Evolutionary conservation across 2,797 vertebrate genomes (phyloP), one percentile per base, ranked within the genome.

Genomic region (Helarctos malayanus): DNA sequence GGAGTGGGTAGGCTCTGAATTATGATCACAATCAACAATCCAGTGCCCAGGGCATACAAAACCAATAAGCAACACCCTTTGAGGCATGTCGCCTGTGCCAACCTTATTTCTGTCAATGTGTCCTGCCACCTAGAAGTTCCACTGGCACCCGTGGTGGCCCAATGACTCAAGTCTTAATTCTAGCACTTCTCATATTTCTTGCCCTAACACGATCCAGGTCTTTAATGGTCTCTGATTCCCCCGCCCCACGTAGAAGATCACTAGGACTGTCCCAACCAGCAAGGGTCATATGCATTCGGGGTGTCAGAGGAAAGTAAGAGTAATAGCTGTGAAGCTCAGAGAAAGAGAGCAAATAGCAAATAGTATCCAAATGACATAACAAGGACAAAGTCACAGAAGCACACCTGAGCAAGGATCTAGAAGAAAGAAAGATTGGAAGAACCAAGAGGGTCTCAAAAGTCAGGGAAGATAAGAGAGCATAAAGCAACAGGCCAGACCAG

Each of bases 81-180:
- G 32, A 63, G 35, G 11, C 2, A 38, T 18, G 5, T 7, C 3
- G 1, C 16, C 16, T 35, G 4, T 49, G 16, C 7, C 8, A 16
- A 54, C 6, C 12, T 82, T 71, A 27, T 32, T 82, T n/a, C 23
- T 78, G 2, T 71, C 29, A 65, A 45, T 32, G 2, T 79, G 8
- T 27, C 3, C 29, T 75, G n/a, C 21, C 21, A 80, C 3, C 7
- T 81, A 29, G 7, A 95, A 47, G 12, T 63, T 85, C 32, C 5
- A 52, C n/a, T 79, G 47, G 21, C 15, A 75, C 0, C 5, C 4
- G 45, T 21, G 84, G 27, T 14, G 18, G 7, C n/a, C 19, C 35
- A 23, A 23, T 56, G 11, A 27, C 41, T 93, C 68, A 56, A 41
- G 5, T 49, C 3, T 82, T 63, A 23, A 71, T 47, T 83, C 11